A percentile compares a stretch with the other conserved stretches of the same genome.
phyloP scores from a whole-genome alignment of 2,113 vertebrate species.

The Eulacestoma nigropectus region DNA sequence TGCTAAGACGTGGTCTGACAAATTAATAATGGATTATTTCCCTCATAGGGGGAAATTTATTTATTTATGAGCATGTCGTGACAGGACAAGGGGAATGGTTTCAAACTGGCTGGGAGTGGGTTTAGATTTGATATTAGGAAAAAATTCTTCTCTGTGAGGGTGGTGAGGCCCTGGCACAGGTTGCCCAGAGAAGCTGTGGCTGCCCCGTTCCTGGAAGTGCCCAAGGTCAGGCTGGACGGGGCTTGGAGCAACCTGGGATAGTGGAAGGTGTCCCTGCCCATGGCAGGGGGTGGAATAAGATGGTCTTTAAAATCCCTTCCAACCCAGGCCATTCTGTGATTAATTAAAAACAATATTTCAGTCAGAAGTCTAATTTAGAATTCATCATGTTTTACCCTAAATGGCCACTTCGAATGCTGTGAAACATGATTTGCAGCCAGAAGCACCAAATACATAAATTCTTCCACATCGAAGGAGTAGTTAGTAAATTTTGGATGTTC shows the following conservation, averaged over 20 bases:
- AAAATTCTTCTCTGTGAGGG: not conserved
- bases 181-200: not conserved
- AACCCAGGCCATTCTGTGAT: not conserved
- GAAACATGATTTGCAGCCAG: conserved; percentile 82
- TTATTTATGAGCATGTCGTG: not conserved
- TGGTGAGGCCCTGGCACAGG: not conserved
- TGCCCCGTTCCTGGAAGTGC: not conserved
- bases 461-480: conserved; percentile 90
- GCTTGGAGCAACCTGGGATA: not conserved
- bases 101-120: not conserved
- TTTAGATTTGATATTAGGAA: not conserved
- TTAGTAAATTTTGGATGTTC: conserved; percentile 98
- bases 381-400: conserved; percentile 79
- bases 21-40: not conserved
- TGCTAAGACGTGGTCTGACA: not conserved
- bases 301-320: not conserved
- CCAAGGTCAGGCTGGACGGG: fast-evolving
- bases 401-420: conserved; percentile 84
- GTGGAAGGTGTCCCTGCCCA: not conserved
- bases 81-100: not conserved
- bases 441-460: conserved; percentile 90
- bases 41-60: not conserved
- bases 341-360: conserved; percentile 10
- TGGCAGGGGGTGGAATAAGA: not conserved
- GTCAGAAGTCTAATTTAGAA: conserved; percentile 66